Evolutionary conservation across 2,113 vertebrate species (phyloP).

Genomic region (Nymphicus hollandicus): DNA sequence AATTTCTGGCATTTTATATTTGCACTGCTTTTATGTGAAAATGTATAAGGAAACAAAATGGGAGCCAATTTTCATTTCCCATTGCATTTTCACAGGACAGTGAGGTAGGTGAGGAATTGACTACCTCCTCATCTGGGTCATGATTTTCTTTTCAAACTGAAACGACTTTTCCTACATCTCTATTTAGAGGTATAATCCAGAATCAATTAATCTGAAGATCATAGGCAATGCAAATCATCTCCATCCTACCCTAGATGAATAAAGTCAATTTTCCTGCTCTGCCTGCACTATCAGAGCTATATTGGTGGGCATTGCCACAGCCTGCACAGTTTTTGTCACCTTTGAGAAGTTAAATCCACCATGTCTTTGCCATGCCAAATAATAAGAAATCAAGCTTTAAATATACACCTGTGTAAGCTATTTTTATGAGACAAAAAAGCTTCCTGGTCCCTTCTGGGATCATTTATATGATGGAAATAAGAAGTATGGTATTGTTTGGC

Average conservation of each 20-base stretch:
- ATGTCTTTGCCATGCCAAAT: slow-evolving; percentile 29
- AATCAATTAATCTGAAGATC: not conserved
- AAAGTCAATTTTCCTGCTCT: not conserved
- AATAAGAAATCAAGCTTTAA: slow-evolving; percentile 38
- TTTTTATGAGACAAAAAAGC: slow-evolving; percentile 55
- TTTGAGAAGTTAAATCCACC: not conserved
- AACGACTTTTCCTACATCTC: not conserved
- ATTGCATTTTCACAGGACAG: not conserved
- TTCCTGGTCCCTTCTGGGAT: slow-evolving; percentile 11
- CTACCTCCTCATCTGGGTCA: not conserved
- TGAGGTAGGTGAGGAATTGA: not conserved
- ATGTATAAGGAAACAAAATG: not conserved
- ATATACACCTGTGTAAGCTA: slow-evolving; percentile 41
- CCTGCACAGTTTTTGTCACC: not conserved
- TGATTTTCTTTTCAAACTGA: not conserved
- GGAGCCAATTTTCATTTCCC: not conserved
- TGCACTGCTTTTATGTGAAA: not conserved
- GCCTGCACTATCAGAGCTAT: not conserved
- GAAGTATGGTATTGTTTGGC: slow-evolving; percentile 47
- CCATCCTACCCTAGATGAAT: not conserved
- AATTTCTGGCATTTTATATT: not conserved
- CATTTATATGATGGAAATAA: slow-evolving; percentile 48
- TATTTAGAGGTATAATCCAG: not conserved
- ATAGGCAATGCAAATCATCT: not conserved
- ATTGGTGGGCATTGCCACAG: not conserved